Conservation (phyloP, 2,888 invertebrate species). For the Chrysopilus asiliformis region DNA sequence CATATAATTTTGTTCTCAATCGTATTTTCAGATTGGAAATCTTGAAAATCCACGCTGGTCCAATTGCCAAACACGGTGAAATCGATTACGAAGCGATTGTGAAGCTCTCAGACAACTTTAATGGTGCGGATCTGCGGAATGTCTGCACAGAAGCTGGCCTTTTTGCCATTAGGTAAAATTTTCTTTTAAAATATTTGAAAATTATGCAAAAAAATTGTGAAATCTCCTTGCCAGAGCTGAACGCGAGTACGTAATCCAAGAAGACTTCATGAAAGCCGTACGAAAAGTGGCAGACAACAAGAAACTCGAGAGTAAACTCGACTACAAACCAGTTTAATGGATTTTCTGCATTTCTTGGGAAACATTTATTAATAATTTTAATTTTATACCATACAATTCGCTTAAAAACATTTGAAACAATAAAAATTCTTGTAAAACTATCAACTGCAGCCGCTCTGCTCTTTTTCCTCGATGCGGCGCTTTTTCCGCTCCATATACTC, state of each 20-base stretch:
- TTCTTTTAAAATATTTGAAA: background rate
- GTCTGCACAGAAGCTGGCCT: conserved; percentile 98
- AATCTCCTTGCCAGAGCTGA: conserved; percentile 48
- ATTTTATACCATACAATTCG: no score
- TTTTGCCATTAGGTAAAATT: conserved; percentile 73
- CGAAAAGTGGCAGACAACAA: conserved; percentile 98
- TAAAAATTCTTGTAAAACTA: conserved; percentile 3
- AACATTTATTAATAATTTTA: no score
- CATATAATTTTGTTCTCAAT: background rate
- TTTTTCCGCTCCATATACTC: conserved; percentile 68
- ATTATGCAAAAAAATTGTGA: background rate
- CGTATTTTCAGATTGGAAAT: conserved; percentile 67
- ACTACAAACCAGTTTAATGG: conserved; percentile 92
- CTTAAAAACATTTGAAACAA: conserved; percentile 1
- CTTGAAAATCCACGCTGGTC: conserved; percentile 90
- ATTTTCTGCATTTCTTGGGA: conserved; percentile 12
- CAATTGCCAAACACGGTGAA: conserved; percentile 96
- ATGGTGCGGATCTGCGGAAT: conserved; percentile 96
- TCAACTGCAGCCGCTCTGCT: no score
- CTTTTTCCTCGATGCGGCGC: conserved; percentile 47
- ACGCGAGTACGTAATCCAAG: conserved; percentile 91
- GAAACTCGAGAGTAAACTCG: conserved; percentile 95
- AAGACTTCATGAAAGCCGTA: conserved; percentile 99
- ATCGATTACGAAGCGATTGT: conserved; percentile 99
- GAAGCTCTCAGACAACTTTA: conserved; percentile 95